phyloP scores from a whole-genome alignment of 2,797 vertebrate species.

The Pseudochromis fuscus region DNA sequence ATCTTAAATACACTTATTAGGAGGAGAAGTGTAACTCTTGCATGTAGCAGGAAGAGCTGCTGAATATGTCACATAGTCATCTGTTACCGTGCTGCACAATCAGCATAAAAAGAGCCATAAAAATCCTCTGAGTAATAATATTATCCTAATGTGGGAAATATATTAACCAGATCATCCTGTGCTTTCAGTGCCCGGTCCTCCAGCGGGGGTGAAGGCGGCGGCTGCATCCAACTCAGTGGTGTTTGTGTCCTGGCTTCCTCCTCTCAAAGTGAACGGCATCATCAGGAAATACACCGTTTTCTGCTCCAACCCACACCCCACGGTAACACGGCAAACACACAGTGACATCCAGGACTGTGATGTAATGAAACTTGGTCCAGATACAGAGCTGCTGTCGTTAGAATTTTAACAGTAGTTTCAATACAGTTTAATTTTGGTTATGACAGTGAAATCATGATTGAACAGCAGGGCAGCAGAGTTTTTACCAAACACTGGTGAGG shows the following conservation, averaged over 20 bases:
- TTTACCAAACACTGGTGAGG: too few relatives aligned
- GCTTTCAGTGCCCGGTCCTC: conserved; percentile 93
- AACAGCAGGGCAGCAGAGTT: too few relatives aligned
- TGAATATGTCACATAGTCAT: conserved; percentile 10
- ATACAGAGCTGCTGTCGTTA: background rate
- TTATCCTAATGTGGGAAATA: conserved; percentile 28
- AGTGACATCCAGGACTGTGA: too few relatives aligned
- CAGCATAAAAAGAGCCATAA: conserved; percentile 25
- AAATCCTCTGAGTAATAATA: conserved; percentile 15
- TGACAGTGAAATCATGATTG: too few relatives aligned
- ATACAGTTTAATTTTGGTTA: too few relatives aligned
- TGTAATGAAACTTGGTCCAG: too few relatives aligned
- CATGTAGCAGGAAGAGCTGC: background rate
- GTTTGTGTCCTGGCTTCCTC: conserved; percentile 98
- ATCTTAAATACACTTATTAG: conserved; percentile 28
- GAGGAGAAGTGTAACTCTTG: conserved; percentile 16
- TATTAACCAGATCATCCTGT: conserved; percentile 24
- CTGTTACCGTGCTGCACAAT: conserved; percentile 32
- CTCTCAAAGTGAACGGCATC: conserved; percentile 95
- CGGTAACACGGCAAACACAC: conserved; percentile 80
- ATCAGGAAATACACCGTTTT: conserved; percentile 98
- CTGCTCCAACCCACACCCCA: conserved; percentile 97
- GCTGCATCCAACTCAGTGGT: conserved; percentile 94
- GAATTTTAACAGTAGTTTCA: too few relatives aligned
- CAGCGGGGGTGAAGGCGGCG: conserved; percentile 95